These are phyloP conservation scores for Odontomachus brunneus DNA, from an alignment of 1,140 invertebrate species.

Conservation along the genomic window DNA sequence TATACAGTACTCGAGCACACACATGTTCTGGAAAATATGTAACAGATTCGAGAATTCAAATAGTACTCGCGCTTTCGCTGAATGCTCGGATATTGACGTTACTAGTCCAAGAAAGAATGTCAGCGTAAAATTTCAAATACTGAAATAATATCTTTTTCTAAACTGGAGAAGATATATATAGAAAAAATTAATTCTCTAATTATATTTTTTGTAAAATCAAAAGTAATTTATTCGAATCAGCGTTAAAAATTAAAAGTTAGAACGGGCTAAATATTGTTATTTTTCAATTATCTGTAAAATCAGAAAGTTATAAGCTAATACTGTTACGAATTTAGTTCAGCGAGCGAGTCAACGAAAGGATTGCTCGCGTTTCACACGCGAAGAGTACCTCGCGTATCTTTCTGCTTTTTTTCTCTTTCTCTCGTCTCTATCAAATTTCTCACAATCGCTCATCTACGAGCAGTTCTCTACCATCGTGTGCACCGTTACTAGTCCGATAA, in stretches of 20 bases:
- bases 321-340: conserved; percentile 46
- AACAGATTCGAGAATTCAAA: too few species aligned
- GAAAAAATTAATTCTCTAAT: background rate
- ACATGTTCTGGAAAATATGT: too few species aligned
- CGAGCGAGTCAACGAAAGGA: conserved; percentile 47
- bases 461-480: conserved; percentile 30
- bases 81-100: too few species aligned
- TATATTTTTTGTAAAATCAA: background rate
- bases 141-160: too few species aligned
- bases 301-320: conserved; percentile 11
- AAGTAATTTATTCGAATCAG: background rate
- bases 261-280: background rate
- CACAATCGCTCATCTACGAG: conserved; percentile 61
- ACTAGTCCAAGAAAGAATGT: too few species aligned
- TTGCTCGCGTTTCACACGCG: conserved; percentile 55
- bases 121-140: too few species aligned
- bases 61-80: too few species aligned
- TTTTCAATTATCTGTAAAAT: conserved; percentile 33
- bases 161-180: background rate
- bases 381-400: conserved; percentile 38
- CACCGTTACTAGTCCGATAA: conserved; percentile 64
- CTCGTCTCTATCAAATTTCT: conserved; percentile 68
- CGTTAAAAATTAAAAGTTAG: background rate
- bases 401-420: conserved; percentile 24
- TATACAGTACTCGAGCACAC: too few species aligned